These are phyloP conservation scores for Bombyx mandarina DNA, from an alignment of 1,140 invertebrate genomes.

Conservation along the genomic window DNA sequence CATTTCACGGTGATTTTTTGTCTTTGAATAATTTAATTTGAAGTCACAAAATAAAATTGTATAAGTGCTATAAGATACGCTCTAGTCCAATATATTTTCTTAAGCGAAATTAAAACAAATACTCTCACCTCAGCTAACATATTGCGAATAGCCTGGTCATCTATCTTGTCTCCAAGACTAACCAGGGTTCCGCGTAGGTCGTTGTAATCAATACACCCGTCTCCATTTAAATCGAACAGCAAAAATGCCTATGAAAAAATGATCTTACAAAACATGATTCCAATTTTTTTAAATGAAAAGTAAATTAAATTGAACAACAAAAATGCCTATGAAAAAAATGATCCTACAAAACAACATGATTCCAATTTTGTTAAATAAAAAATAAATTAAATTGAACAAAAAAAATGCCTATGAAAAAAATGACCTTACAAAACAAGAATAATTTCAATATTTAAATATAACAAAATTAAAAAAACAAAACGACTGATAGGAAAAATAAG, in stretches of 20 bases:
- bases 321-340: too few relatives aligned
- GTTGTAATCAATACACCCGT: conserved; percentile 73
- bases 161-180: conserved; percentile 69
- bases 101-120: not conserved
- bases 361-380: not conserved
- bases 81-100: too few relatives aligned
- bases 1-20: too few relatives aligned
- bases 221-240: conserved; percentile 73
- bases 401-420: conserved; percentile 68
- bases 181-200: conserved; percentile 73
- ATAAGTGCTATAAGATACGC: too few relatives aligned
- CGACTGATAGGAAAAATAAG: too few relatives aligned
- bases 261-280: too few relatives aligned
- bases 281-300: not conserved
- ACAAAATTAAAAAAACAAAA: too few relatives aligned
- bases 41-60: too few relatives aligned
- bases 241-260: conserved; percentile 67
- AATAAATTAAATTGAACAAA: conserved; percentile 67
- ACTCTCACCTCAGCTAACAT: conserved; percentile 72
- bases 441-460: too few relatives aligned
- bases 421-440: too few relatives aligned
- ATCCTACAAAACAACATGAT: too few relatives aligned
- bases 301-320: not conserved
- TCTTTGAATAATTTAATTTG: too few relatives aligned
- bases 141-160: conserved; percentile 68